Conservation (phyloP, 2,113 vertebrate species). For the Epinephelus moara region DNA sequence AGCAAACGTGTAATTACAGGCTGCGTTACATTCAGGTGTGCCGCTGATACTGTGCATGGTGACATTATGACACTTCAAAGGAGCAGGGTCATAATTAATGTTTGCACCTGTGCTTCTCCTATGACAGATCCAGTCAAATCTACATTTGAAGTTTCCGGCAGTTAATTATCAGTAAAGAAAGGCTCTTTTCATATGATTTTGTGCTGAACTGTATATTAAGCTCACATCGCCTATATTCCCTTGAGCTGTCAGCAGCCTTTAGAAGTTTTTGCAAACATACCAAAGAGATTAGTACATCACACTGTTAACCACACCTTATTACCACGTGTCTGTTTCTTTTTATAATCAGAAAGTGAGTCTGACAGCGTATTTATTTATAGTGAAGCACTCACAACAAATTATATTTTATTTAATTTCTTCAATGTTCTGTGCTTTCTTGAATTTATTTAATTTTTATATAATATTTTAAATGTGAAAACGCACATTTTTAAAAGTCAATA, state of each 20-base stretch:
- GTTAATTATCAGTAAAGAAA: background rate
- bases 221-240: too few relatives aligned
- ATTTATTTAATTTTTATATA: too few relatives aligned
- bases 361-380: background rate
- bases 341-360: background rate
- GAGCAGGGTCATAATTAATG: background rate
- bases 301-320: background rate
- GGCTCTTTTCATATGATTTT: background rate
- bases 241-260: background rate
- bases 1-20: background rate
- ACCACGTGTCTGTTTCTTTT: background rate
- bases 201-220: too few relatives aligned
- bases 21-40: background rate
- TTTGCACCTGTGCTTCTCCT: background rate
- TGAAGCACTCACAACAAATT: background rate
- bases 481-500: background rate
- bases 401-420: background rate
- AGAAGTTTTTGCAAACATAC: background rate
- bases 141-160: background rate
- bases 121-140: background rate
- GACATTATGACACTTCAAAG: too few relatives aligned
- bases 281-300: background rate
- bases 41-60: too few relatives aligned
- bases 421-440: background rate
- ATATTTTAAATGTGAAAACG: background rate